Base-by-base conservation (phyloP, 2,888 invertebrate species). In the Lycocerus yunnanus region DNA sequence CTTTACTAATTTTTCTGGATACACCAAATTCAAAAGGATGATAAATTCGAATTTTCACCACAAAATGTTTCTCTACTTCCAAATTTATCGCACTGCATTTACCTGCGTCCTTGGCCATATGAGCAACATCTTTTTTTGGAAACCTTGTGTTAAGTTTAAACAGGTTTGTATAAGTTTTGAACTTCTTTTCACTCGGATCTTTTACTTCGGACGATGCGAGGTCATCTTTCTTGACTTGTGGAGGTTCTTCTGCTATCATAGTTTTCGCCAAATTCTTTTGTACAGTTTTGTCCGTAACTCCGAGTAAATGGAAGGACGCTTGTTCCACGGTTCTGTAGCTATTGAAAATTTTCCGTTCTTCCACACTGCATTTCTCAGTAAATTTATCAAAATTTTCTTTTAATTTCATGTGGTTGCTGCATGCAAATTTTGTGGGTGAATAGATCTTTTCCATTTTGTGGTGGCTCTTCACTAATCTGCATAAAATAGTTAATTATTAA, bases 1-100 rank as follows among this genome's bases (percentile, higher is more conserved):
- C 63, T 69, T 68, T 70, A 24, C 74, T 74, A 14, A 72, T 20
- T 58, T 65, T 10, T 59, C 71, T 27, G 82, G 61, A 11, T 10
- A 5, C 9, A 14, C 13, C n/a, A 5, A 2, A 63, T 13, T 20
- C 61, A 13, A 63, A 63, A n/a, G 61, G 61, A n/a, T 18, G 61
- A 13, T 63, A 63, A 8, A 63, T n/a, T 63, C 61, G 16, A 6
- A 63, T 63, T 63, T 16, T 20, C 6, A 63, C 18, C 8, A 20
- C 18, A 13, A 13, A 63, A 18, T 63, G 18, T 20, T 63, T 16
- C 13, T 20, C 18, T 5, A n/a, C 0, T n/a, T 43, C 6, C 43
- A 43, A 43, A 43, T 43, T 43, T 2, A 43, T 8, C 6, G 2
- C 43, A n/a, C 2, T 43, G 6, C 43, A n/a, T n/a, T 43, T 43